Evolutionary conservation across 2,888 invertebrate genomes (phyloP).

Genomic region (Danaus chrysippus): DNA sequence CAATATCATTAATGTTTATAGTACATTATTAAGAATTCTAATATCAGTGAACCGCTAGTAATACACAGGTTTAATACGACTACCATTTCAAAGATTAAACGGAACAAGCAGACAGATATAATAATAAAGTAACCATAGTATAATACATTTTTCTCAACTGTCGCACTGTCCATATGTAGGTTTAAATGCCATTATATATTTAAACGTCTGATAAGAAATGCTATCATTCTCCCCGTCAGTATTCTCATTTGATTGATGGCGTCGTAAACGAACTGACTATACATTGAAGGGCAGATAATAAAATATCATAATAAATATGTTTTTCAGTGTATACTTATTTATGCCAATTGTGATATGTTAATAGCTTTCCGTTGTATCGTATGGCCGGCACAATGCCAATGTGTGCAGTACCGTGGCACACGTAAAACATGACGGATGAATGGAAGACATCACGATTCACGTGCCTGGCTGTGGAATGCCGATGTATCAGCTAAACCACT

Average conservation of each 20-base stretch:
- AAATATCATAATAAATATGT: conserved; percentile 8
- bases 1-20: too few species aligned
- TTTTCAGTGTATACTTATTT: conserved; percentile 10
- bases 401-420: conserved; percentile 50
- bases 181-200: background rate
- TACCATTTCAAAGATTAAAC: too few species aligned
- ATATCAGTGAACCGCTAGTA: too few species aligned
- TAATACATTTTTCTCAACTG: too few species aligned
- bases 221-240: background rate
- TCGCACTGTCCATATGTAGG: too few species aligned
- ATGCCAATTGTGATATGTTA: conserved; percentile 21
- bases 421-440: conserved; percentile 70
- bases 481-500: conserved; percentile 20
- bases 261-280: background rate
- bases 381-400: conserved; percentile 71
- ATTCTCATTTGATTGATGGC: background rate
- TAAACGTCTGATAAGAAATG: background rate
- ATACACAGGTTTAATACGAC: too few species aligned
- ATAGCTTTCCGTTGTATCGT: conserved; percentile 50
- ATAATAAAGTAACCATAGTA: too few species aligned
- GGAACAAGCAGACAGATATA: too few species aligned
- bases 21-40: too few species aligned
- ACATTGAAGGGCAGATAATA: conserved; percentile 26
- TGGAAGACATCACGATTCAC: conserved; percentile 66
- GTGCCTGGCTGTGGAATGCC: conserved; percentile 37